Conservation (phyloP, 2,888 invertebrate species). For the Herminia tarsipennalis region DNA sequence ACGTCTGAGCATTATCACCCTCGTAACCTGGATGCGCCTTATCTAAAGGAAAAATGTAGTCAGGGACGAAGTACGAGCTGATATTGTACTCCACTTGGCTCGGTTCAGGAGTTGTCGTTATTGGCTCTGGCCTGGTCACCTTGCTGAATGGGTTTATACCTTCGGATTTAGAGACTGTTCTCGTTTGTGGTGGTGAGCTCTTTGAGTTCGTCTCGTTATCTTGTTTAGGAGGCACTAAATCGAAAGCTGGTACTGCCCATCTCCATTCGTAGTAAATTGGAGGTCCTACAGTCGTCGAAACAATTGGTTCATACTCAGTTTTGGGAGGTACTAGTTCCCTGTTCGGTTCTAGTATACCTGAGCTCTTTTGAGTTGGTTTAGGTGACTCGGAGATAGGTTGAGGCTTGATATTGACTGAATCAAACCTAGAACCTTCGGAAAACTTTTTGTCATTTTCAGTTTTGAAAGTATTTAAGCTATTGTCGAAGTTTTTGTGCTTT, state of each 20-base stretch:
- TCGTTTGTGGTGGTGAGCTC: conserved; percentile 48
- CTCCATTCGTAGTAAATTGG: conserved; percentile 88
- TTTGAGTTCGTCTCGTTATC: conserved; percentile 66
- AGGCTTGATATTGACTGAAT: conserved; percentile 65
- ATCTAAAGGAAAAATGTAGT: conserved; percentile 86
- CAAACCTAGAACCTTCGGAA: conserved; percentile 55
- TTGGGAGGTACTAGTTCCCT: conserved; percentile 84
- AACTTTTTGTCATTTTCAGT: conserved; percentile 59
- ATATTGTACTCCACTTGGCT: conserved; percentile 83
- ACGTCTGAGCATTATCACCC: conserved; percentile 83
- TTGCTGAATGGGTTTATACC: conserved; percentile 68
- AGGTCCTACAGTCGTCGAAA: conserved; percentile 85
- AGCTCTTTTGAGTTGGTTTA: conserved; percentile 16
- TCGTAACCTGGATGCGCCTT: conserved; percentile 86
- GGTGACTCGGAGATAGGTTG: conserved; percentile 27
- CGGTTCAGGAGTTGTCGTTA: conserved; percentile 53
- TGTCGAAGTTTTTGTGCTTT: conserved; percentile 62
- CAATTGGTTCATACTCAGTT: conserved; percentile 64
- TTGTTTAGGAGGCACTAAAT: conserved; percentile 82
- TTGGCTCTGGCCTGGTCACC: conserved; percentile 62
- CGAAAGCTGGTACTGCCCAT: conserved; percentile 87
- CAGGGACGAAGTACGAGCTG: conserved; percentile 86
- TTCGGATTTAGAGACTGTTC: conserved; percentile 35
- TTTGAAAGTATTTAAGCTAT: conserved; percentile 61
- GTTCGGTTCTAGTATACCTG: conserved; percentile 53